Base-by-base conservation (phyloP, 1,140 invertebrate species). In the Pseudomyrmex sp. region DNA sequence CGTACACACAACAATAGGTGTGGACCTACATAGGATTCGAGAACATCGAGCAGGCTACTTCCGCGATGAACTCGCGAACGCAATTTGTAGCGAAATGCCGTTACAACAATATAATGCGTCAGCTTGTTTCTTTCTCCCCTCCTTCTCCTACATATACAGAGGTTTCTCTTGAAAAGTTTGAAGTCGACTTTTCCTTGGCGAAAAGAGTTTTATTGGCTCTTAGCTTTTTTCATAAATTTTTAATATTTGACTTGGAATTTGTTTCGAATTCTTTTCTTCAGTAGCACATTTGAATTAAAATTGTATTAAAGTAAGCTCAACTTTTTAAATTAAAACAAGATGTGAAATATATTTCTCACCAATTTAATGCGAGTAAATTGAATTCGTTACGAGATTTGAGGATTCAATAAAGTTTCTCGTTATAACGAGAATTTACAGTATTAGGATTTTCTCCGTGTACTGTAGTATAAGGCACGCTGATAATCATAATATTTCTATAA, bases 401-500 rank as follows among this genome's bases (percentile, higher is more conserved):
- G 12, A n/a, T 58, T 35, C 15, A 23, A 69, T 63, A 35, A 50
- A 69, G 35, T 18, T 58, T 69, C 62, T 70, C 20, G 35, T 35
- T 35, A 54, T n/a, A 56, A 54, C 35, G 20, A 18, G 23, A 48
- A 44, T 69, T 79, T 69, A 58, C 63, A 50, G 12, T 68, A 69
- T 70, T 58, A 70, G 13, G 65, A 69, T 69, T 48, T 9, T 20
- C 75, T 62, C 46, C 26, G 26, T 20, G 46, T 20, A 10, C 68
- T 18, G 46, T 15, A 44, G 70, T 20, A 46, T 20, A 46, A 59
- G 70, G 35, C 26, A 54, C 52, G 65, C 68, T 15, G 54, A 68
- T 79, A 66, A 80, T 70, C 66, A 46, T 59, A 70, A 79, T 79
- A 79, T 70, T 79, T 79, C 65, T 79, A 79, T 69, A 79, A 79